Conservation (phyloP, 2,797 vertebrate genomes). For the Paratrypauchen microcephalus region DNA sequence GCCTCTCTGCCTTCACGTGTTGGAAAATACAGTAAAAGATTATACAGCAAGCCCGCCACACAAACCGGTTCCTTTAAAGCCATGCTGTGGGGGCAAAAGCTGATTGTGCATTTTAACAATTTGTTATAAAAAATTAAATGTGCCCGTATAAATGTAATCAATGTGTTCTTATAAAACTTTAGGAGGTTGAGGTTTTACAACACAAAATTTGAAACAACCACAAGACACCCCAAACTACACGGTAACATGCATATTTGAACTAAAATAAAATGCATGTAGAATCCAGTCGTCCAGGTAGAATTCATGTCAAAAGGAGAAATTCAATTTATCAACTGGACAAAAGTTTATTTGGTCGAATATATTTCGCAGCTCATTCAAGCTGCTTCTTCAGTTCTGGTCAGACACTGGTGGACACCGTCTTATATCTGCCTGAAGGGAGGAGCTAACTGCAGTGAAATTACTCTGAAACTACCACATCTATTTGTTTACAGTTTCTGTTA, state of each 20-base stretch:
- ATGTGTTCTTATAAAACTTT: neutral
- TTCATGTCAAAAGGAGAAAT: too few species aligned
- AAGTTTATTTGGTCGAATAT: too few species aligned
- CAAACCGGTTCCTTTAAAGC: constrained; percentile 37
- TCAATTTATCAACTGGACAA: too few species aligned
- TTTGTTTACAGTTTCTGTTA: too few species aligned
- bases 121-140: neutral
- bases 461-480: too few species aligned
- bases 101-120: constrained; percentile 3
- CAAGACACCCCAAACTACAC: neutral
- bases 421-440: too few species aligned
- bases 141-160: neutral
- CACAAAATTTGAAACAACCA: neutral
- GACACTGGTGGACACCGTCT: too few species aligned
- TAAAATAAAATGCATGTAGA: neutral
- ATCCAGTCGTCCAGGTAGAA: too few species aligned
- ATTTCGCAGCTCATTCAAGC: too few species aligned
- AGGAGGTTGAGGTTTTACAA: neutral
- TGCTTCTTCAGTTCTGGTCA: too few species aligned
- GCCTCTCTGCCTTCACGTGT: constrained; percentile 56
- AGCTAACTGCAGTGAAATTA: too few species aligned
- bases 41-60: constrained; percentile 45
- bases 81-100: constrained; percentile 34
- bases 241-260: neutral
- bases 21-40: constrained; percentile 63